Conservation (phyloP, 2,113 vertebrate genomes). For the Orthochromis malagaraziensis region DNA sequence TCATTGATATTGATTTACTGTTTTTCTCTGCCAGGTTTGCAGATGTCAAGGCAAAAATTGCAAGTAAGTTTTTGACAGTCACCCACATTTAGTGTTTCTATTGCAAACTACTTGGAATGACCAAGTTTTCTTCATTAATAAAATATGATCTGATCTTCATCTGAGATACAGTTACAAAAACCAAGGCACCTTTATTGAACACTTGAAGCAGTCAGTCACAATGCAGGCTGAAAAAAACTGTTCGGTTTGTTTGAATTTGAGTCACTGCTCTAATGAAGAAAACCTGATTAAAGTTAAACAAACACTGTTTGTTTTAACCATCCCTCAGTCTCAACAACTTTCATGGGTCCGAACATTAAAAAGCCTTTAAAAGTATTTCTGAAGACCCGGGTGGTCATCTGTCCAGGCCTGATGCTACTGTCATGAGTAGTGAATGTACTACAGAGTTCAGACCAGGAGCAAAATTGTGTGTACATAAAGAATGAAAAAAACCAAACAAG, state of each 20-base stretch:
- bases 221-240: neutral
- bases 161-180: neutral
- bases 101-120: neutral
- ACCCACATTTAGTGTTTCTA: neutral
- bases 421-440: neutral
- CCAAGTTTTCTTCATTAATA: neutral
- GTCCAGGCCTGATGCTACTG: neutral
- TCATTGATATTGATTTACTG: neutral
- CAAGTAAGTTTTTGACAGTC: constrained; percentile 80
- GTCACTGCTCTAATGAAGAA: neutral
- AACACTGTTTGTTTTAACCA: neutral
- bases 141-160: neutral
- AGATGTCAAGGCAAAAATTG: constrained; percentile 98
- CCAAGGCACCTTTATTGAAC: neutral
- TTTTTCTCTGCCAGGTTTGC: constrained; percentile 84
- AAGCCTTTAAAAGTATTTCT: neutral
- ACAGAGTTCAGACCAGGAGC: neutral
- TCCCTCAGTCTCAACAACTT: neutral
- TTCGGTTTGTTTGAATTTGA: neutral
- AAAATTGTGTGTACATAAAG: neutral
- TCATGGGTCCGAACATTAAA: neutral
- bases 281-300: neutral
- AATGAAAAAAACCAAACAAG: neutral
- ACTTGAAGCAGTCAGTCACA: neutral
- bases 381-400: neutral